phyloP scores from a whole-genome alignment of 1,140 invertebrate genomes.

The Papilio polyxenes region DNA sequence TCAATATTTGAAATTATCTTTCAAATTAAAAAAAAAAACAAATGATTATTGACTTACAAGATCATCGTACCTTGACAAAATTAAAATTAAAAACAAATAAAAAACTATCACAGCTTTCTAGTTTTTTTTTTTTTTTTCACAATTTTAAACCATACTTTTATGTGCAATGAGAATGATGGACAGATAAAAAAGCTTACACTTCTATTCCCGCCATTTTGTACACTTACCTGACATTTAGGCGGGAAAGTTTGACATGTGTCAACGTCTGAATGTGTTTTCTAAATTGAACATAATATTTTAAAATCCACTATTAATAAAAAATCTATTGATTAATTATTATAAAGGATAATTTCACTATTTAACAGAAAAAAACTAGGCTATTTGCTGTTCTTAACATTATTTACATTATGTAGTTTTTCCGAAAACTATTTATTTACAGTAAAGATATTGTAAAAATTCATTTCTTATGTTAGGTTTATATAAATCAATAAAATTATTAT shows the following conservation, averaged over 20 bases:
- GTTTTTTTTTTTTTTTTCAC: not conserved
- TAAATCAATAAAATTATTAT: constrained; percentile 40
- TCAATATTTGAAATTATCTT: too few relatives aligned
- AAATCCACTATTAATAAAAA: not conserved
- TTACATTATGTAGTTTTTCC: not conserved
- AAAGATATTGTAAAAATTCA: not conserved
- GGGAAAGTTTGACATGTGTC: constrained; percentile 29
- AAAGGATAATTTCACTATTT: not conserved
- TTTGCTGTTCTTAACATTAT: not conserved
- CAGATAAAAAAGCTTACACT: constrained; percentile 28
- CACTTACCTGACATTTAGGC: constrained; percentile 35
- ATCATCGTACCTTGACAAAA: not conserved
- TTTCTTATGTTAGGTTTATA: not conserved
- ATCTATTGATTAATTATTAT: not conserved
- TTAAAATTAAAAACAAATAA: not conserved
- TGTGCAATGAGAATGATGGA: constrained; percentile 33
- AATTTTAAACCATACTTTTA: constrained; percentile 36
- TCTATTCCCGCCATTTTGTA: constrained; percentile 29
- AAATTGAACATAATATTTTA: not conserved
- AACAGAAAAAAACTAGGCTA: not conserved
- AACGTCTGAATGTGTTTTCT: constrained; percentile 19
- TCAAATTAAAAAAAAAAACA: too few relatives aligned
- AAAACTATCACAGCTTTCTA: not conserved
- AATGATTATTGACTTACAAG: not conserved
- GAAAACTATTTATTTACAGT: not conserved